These are phyloP conservation scores for Copidosoma aretas DNA, from an alignment of 2,888 invertebrate genomes.

Conservation along the genomic window DNA sequence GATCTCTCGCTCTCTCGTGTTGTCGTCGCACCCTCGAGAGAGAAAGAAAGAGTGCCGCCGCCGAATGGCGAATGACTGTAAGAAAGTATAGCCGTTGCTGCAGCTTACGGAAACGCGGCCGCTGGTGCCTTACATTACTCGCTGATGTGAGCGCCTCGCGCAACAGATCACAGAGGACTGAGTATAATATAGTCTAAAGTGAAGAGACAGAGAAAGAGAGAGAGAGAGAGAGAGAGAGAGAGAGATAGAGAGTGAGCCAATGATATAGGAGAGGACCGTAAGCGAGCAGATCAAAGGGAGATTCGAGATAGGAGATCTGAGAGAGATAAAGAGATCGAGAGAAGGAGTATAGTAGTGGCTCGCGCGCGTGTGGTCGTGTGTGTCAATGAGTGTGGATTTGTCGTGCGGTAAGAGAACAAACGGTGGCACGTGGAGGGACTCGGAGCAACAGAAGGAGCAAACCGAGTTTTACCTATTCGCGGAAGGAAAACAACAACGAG, in stretches of 20 bases:
- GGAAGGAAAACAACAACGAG: constrained; percentile 15
- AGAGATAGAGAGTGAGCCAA: constrained; percentile 1
- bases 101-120: not conserved
- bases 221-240: not conserved
- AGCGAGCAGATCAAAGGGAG: not conserved
- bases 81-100: not conserved
- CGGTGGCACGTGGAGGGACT: constrained; percentile 16
- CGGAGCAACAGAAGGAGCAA: not conserved
- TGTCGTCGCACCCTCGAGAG: constrained; percentile 21
- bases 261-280: not conserved
- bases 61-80: not conserved
- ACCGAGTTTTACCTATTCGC: constrained; percentile 1
- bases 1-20: not conserved
- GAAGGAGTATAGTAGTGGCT: not conserved
- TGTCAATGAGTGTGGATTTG: not conserved
- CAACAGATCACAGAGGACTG: not conserved
- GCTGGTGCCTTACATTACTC: too few species aligned
- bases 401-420: not conserved
- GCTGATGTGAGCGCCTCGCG: not conserved
- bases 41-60: constrained; percentile 1
- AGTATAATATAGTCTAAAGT: not conserved
- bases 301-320: not conserved
- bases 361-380: not conserved
- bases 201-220: constrained; percentile 4
- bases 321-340: not conserved